These are phyloP conservation scores for Drosophila sproati DNA, from an alignment of 1,140 invertebrate species.

Conservation along the genomic window DNA sequence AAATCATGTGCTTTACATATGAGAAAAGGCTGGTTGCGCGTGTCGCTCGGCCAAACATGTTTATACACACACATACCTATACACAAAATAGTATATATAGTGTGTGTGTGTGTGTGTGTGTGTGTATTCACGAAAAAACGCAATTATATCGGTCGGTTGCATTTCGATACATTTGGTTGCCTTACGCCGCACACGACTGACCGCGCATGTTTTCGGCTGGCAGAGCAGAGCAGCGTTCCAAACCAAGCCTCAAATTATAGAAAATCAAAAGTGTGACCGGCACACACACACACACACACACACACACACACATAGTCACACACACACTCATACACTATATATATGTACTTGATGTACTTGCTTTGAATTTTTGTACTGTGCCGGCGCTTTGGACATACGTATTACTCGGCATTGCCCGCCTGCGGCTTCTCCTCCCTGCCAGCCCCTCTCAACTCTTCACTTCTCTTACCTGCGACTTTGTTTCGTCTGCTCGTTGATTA, in stretches of 20 bases:
- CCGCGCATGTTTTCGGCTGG: slow-evolving; percentile 82
- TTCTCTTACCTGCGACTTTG: background rate
- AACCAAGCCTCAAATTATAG: slow-evolving; percentile 79
- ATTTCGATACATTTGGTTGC: slow-evolving; percentile 84
- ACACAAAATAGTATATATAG: slow-evolving; percentile 6
- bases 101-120: slow-evolving; percentile 33
- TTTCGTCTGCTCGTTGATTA: slow-evolving; percentile 61
- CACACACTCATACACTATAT: background rate
- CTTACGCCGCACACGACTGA: slow-evolving; percentile 84
- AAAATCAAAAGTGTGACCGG: slow-evolving; percentile 82
- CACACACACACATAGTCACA: slow-evolving; percentile 10
- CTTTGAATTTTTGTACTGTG: slow-evolving; percentile 34
- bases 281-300: slow-evolving; percentile 58
- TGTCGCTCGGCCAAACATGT: slow-evolving; percentile 79
- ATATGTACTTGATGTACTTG: slow-evolving; percentile 23
- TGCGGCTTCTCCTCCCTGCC: background rate
- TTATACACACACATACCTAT: slow-evolving; percentile 42
- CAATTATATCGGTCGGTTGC: slow-evolving; percentile 84
- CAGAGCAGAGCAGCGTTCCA: slow-evolving; percentile 64
- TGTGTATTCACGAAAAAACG: slow-evolving; percentile 75
- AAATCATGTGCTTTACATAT: slow-evolving; percentile 83
- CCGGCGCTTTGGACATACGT: slow-evolving; percentile 62
- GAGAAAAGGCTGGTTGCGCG: slow-evolving; percentile 76
- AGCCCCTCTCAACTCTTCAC: background rate
- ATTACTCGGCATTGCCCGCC: slow-evolving; percentile 7